A percentile compares a stretch with the other conserved stretches of the same genome.
Conservation (phyloP, 2,888 invertebrate genomes). For the Zygaena filipendulae region DNA sequence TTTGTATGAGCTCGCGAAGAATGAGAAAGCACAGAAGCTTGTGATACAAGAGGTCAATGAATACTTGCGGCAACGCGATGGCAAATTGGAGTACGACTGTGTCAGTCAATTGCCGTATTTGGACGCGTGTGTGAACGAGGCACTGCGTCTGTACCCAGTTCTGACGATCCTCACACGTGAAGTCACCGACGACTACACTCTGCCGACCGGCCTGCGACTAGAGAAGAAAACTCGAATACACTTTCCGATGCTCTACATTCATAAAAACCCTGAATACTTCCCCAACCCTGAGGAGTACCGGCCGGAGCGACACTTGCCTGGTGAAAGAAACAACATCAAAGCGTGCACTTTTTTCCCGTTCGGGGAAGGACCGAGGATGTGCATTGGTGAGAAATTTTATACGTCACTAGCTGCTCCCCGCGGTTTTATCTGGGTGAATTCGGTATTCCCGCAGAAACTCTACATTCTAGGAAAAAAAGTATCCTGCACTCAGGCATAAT, state of each 20-base stretch:
- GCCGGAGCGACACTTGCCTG: slow-evolving; percentile 38
- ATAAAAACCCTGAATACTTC: slow-evolving; percentile 32
- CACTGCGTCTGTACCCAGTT: slow-evolving; percentile 38
- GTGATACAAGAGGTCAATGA: slow-evolving; percentile 29
- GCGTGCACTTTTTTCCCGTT: slow-evolving; percentile 44
- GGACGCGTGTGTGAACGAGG: slow-evolving; percentile 33
- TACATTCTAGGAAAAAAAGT: no score
- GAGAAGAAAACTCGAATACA: slow-evolving; percentile 38
- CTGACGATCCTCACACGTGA: slow-evolving; percentile 33
- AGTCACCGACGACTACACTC: slow-evolving; percentile 32
- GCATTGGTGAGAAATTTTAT: slow-evolving; percentile 46
- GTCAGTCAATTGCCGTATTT: slow-evolving; percentile 30
- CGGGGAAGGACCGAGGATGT: slow-evolving; percentile 43
- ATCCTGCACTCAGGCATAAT: no score
- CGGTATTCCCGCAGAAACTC: slow-evolving; percentile 12
- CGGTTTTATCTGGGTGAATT: slow-evolving; percentile 10
- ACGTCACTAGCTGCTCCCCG: slow-evolving; percentile 3
- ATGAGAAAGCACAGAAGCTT: slow-evolving; percentile 21
- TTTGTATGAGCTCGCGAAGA: slow-evolving; percentile 33
- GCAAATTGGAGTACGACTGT: slow-evolving; percentile 28
- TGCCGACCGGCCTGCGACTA: slow-evolving; percentile 31
- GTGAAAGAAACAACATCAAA: slow-evolving; percentile 26
- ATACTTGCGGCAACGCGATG: slow-evolving; percentile 22
- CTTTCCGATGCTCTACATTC: slow-evolving; percentile 36
- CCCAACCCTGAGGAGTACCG: slow-evolving; percentile 34